Evolutionary conservation across 2,113 vertebrate genomes (phyloP).

Genomic region (Zingel zingel): DNA sequence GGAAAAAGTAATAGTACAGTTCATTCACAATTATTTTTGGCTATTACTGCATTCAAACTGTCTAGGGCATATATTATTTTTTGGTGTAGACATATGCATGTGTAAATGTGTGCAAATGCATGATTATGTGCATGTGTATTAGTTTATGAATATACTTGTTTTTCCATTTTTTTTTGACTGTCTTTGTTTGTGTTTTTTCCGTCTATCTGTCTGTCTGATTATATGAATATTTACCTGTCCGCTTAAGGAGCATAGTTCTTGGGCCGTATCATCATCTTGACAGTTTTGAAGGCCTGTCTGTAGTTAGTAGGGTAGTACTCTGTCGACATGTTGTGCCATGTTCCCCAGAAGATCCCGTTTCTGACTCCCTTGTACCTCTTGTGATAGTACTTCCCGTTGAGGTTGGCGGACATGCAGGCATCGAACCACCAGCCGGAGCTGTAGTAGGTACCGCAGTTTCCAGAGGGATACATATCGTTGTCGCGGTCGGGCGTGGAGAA

Average conservation of each 20-base stretch:
- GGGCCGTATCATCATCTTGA: slow-evolving; percentile 96
- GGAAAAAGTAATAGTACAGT: slow-evolving; percentile 42
- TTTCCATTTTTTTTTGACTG: slow-evolving; percentile 39
- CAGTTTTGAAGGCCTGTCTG: slow-evolving; percentile 91
- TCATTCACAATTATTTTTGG: slow-evolving; percentile 34
- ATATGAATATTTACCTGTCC: slow-evolving; percentile 20
- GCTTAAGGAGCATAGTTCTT: slow-evolving; percentile 88
- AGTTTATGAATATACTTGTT: slow-evolving; percentile 32
- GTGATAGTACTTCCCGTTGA: slow-evolving; percentile 97
- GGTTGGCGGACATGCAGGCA: slow-evolving; percentile 96
- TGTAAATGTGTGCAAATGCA: slow-evolving; percentile 56
- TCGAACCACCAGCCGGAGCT: slow-evolving; percentile 99
- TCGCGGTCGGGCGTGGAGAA: slow-evolving; percentile 95
- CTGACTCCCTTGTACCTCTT: slow-evolving; percentile 93
- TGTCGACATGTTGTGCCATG: slow-evolving; percentile 89
- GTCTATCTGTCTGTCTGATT: slow-evolving; percentile 1
- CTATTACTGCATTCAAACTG: slow-evolving; percentile 65
- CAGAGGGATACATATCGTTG: slow-evolving; percentile 92
- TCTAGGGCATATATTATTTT: slow-evolving; percentile 37
- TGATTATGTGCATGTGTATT: slow-evolving; percentile 38
- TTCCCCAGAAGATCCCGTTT: slow-evolving; percentile 98
- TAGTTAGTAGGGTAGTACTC: slow-evolving; percentile 87
- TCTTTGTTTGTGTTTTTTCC: slow-evolving; percentile 25
- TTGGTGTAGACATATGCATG: slow-evolving; percentile 36
- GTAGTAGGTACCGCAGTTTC: slow-evolving; percentile 94